Evolutionary conservation across 37 sponge, comb jelly and placozoan species (phyloP), one percentile per base, ranked within the genome.

Genomic region (Theonella swinhoei): DNA sequence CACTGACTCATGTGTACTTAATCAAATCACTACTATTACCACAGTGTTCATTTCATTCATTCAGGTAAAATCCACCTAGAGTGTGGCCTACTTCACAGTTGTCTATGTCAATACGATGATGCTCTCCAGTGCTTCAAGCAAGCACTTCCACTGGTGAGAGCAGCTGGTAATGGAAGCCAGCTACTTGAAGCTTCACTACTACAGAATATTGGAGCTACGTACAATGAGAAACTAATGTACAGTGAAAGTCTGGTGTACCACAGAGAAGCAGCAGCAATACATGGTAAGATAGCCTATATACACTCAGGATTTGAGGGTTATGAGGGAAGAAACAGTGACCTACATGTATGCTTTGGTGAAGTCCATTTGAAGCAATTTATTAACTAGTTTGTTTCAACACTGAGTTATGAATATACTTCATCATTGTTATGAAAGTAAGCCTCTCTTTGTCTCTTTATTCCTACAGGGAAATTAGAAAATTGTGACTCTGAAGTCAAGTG

Each of bases 151-250:
- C 68, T 93, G 4, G 76, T 87, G 37, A 47, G 75, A n/a, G 39
- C 42, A 31, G 37, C 29, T 24, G 76, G 61, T 14, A 29, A 14
- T 30, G 83, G 36, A 30, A 47, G 14, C 54, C 54, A 47, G 14
- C 54, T 47, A 14, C 54, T 41, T 26, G 93, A 93, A 74, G 94
- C 90, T 24, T 82, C 90, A 19, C 61, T 93, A 1, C 77, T 93
- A 35, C 94, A 93, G 81, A 93, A 93, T 71, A 93, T 93, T 42
- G 94, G 94, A 71, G 94, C 90, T 43, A 84, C 82, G 29, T 89
- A 89, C 73, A 93, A 93, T 35, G 94, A 93, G 70, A 76, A 77
- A 77, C 43, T 39, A 19, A 37, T 76, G 59, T 93, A 71, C 75
- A 23, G 59, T 4, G 94, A 93, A 41, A 83, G 80, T 14, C 33